Percentiles rank a stretch among this genome's conserved stretches.
Evolutionary conservation across 2,797 vertebrate genomes (phyloP).

Genomic region (Phylloscopus collybita): DNA sequence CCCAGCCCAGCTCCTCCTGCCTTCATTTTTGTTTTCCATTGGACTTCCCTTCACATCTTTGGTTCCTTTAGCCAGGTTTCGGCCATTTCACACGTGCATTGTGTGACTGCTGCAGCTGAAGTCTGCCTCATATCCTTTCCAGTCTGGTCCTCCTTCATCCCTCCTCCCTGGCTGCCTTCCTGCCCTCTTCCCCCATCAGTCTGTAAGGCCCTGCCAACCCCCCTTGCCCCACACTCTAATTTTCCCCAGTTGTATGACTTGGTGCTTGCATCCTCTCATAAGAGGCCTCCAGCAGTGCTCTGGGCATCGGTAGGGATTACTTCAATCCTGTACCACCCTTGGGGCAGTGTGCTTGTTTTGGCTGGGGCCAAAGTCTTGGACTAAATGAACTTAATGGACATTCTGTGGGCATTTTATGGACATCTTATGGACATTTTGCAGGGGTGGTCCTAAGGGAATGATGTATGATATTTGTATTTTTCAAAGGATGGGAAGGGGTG

Average conservation of each 20-base stretch:
- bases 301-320: background rate
- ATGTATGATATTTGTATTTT: background rate
- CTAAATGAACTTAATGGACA: background rate
- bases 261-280: background rate
- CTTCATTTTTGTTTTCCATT: background rate
- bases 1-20: background rate
- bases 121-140: background rate
- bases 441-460: background rate
- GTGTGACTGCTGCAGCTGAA: background rate
- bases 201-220: background rate
- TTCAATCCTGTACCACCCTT: accelerated
- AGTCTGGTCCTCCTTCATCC: background rate
- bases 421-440: background rate
- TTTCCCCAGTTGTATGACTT: background rate
- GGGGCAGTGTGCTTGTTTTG: background rate
- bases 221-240: accelerated
- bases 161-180: background rate
- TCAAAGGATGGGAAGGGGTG: background rate
- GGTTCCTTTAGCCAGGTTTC: background rate
- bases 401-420: background rate
- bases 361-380: too few relatives aligned
- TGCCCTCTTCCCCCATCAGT: background rate
- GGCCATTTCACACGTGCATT: accelerated
- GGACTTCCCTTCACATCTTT: background rate
- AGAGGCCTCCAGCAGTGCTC: background rate